phyloP scores from a whole-genome alignment of 2,113 vertebrate species.

The Irena cyanogastra region DNA sequence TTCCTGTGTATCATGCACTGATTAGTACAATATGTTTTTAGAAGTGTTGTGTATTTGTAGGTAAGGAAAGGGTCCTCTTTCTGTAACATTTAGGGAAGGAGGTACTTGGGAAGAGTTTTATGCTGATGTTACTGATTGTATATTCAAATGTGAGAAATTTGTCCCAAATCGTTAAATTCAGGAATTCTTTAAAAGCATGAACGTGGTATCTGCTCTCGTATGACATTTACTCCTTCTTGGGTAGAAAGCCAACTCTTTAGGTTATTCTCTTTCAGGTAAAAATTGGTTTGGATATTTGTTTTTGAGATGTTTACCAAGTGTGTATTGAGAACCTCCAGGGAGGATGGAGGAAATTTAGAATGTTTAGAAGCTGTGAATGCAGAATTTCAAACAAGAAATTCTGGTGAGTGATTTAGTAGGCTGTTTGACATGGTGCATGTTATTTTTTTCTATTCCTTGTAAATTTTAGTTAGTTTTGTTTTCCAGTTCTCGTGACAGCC shows the following conservation, averaged over 20 bases:
- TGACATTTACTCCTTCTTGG: neutral
- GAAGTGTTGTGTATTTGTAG: neutral
- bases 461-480: neutral
- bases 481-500: neutral
- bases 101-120: neutral
- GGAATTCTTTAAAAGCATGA: neutral
- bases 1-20: too few species aligned
- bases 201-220: fast-evolving
- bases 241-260: neutral
- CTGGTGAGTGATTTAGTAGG: neutral
- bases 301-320: neutral
- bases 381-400: neutral
- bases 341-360: neutral
- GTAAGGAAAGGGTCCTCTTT: neutral
- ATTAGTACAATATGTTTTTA: fast-evolving
- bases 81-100: neutral
- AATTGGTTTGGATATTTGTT: neutral
- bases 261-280: neutral
- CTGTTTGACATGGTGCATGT: neutral
- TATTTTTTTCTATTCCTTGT: neutral
- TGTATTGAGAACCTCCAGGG: neutral
- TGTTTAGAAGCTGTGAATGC: neutral
- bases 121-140: neutral
- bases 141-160: neutral
- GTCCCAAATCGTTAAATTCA: neutral